Evolutionary conservation across 2,113 vertebrate genomes (phyloP), one percentile per base, ranked within the genome.

Genomic region (Oostethus manadensis): DNA sequence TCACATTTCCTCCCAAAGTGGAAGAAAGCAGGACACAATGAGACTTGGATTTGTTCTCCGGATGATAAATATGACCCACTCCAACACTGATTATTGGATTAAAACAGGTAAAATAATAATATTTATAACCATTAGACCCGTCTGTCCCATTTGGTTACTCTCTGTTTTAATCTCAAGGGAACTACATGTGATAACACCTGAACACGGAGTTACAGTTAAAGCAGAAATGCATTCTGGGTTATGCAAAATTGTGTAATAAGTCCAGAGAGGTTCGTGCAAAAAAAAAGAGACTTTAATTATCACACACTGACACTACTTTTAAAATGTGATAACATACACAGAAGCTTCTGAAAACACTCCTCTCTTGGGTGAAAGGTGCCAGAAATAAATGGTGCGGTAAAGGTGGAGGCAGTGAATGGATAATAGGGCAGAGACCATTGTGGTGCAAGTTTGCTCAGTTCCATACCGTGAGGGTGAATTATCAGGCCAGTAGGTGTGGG

Each of bases 11-110:
- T 84, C 66, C 61, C 23, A 69, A 66, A 71, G 69, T 82, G 72
- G 80, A 66, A 72, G 70, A 69, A 72, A 84, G 69, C 48, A 45
- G 75, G 71, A 79, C 64, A 64, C 77, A 85, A 78, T 77, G 70
- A 79, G 74, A 84, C 76, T 85, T 84, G 82, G 80, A 88, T 88
- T 88, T 86, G 77, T 74, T 82, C 73, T 63, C 62, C 22, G 50
- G 65, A 66, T 88, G 87, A 91, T 84, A 75, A 71, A 90, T 89
- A 76, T 73, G 75, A 62, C 75, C 72, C 49, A 64, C 62, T 42
- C 42, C 13, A 82, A 85, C 80, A 70, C 60, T 82, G 85, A 88
- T 88, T 84, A 87, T 33, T 10, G 72, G 67, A 83, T 88, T 75
- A 81, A 60, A 17, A 18, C 71, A 70, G 78, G 73, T 78, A 79